These are phyloP conservation scores for Zootermopsis nevadensis DNA, from an alignment of 2,888 invertebrate genomes.

Conservation along the genomic window DNA sequence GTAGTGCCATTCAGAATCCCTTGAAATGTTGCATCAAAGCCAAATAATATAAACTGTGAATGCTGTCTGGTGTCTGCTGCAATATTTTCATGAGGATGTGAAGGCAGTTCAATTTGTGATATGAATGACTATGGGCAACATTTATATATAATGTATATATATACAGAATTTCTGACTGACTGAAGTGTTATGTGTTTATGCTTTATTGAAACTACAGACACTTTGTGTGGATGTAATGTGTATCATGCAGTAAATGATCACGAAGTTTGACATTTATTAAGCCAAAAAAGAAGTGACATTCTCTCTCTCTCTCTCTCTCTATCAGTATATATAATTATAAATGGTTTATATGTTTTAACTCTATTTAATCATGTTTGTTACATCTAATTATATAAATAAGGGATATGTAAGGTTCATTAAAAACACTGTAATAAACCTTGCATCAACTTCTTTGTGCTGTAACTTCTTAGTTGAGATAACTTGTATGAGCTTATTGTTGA, in stretches of 20 bases:
- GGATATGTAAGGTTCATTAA: background rate
- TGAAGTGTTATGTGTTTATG: background rate
- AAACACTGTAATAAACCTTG: background rate
- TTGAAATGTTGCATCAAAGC: conserved; percentile 60
- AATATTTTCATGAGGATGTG: background rate
- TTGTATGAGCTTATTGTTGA: background rate
- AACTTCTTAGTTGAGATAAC: background rate
- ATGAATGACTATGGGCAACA: background rate
- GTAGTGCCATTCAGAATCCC: conserved; percentile 89
- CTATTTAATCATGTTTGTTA: background rate
- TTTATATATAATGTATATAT: background rate
- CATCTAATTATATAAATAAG: background rate
- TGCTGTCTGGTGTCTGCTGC: background rate
- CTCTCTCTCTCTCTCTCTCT: background rate
- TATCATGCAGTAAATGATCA: background rate
- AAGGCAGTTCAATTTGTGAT: background rate
- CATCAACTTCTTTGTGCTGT: background rate
- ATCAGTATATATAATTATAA: background rate
- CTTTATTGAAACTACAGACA: background rate
- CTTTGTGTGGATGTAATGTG: background rate
- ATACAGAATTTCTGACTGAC: background rate
- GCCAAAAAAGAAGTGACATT: conserved; percentile 2
- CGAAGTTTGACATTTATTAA: background rate
- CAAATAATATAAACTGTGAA: background rate
- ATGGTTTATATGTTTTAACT: background rate